Percentiles rank a stretch among this genome's conserved stretches.
Evolutionary conservation across 1,140 invertebrate species (phyloP).

Genomic region (Aphelenchoides fujianensis): DNA sequence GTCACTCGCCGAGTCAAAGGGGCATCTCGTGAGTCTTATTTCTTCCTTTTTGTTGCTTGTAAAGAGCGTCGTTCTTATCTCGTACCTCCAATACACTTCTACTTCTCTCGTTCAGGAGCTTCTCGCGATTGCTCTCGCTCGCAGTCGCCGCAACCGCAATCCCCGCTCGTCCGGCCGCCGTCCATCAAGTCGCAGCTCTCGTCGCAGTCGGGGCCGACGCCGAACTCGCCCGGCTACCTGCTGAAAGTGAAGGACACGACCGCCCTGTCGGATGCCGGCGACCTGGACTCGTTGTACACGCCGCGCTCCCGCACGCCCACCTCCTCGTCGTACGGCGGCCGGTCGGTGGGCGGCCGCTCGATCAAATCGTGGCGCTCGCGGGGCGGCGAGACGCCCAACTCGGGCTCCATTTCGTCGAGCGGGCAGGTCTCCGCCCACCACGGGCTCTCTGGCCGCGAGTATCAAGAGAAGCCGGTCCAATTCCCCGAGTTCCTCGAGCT

Average conservation of each 20-base stretch:
- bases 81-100: too few species aligned
- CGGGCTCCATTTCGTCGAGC: conserved; percentile 57
- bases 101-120: too few species aligned
- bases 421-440: conserved; percentile 57
- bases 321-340: conserved; percentile 60
- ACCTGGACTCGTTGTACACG: conserved; percentile 60
- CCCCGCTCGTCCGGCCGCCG: conserved; percentile 58
- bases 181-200: conserved; percentile 60
- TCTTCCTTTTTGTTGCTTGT: too few species aligned
- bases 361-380: conserved; percentile 66
- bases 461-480: conserved; percentile 81
- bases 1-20: conserved; percentile 53
- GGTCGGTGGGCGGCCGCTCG: conserved; percentile 63
- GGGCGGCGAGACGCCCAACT: conserved; percentile 61
- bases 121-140: conserved; percentile 52
- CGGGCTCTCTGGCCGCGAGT: conserved; percentile 60
- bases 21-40: too few species aligned
- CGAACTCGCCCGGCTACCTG: conserved; percentile 59
- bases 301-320: conserved; percentile 59
- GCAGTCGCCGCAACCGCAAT: conserved; percentile 60
- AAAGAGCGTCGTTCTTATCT: too few species aligned
- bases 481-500: conserved; percentile 84
- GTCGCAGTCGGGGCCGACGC: conserved; percentile 58
- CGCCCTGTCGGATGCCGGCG: conserved; percentile 59
- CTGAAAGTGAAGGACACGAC: conserved; percentile 43